Conservation (phyloP, 2,113 vertebrate genomes). For the Crypturellus undulatus region DNA sequence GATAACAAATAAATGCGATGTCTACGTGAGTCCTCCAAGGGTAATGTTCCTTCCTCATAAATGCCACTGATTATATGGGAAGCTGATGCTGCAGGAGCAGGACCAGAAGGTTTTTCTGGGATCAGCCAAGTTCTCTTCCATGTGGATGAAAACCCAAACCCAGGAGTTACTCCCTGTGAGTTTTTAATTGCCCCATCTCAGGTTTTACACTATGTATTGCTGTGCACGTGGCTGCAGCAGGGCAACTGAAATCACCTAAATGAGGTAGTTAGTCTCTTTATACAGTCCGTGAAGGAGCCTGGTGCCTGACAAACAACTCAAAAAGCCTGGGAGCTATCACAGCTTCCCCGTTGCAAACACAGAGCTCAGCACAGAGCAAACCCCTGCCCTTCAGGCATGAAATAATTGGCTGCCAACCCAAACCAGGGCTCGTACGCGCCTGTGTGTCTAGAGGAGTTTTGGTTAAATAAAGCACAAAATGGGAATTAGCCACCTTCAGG, state of each 20-base stretch:
- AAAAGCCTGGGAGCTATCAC: constrained; percentile 47
- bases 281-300: constrained; percentile 11
- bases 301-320: constrained; percentile 65
- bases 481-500: neutral
- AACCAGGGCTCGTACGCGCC: constrained; percentile 37
- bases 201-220: constrained; percentile 23
- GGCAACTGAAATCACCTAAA: constrained; percentile 57
- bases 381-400: constrained; percentile 69
- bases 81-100: neutral
- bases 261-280: constrained; percentile 54
- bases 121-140: neutral
- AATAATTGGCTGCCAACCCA: constrained; percentile 69
- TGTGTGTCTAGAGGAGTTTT: neutral
- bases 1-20: neutral
- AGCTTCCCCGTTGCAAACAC: constrained; percentile 43
- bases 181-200: constrained; percentile 31
- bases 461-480: constrained; percentile 15
- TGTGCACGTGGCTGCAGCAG: neutral
- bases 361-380: constrained; percentile 39
- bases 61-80: neutral
- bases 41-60: neutral
- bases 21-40: neutral
- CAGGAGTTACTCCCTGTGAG: neutral
- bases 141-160: neutral
- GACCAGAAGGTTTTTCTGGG: neutral